Evolutionary conservation across 1,140 invertebrate genomes (phyloP).

Genomic region (Aphaenogaster ashmeadi): DNA sequence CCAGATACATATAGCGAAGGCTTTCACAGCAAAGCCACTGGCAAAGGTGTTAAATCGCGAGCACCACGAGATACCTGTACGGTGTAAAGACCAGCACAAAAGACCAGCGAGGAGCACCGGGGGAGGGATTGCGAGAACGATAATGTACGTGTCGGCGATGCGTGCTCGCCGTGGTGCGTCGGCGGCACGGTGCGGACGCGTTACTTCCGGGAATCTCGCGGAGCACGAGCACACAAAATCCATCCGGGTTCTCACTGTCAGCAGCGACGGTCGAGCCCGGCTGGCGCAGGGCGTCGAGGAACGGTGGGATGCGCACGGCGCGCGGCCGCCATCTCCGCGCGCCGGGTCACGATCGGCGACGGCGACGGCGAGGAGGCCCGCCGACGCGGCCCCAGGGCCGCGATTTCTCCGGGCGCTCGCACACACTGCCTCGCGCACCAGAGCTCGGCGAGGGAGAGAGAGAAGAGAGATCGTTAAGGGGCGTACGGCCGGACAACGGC

Average conservation of each 20-base stretch:
- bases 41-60: neutral
- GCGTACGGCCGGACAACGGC: conserved; percentile 83
- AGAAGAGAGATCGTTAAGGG: conserved; percentile 84
- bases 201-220: conserved; percentile 84
- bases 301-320: conserved; percentile 4
- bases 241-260: conserved; percentile 79
- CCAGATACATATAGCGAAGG: conserved; percentile 17
- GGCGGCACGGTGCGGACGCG: conserved; percentile 70
- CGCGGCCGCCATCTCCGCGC: conserved; percentile 11
- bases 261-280: conserved; percentile 70
- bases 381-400: neutral
- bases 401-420: conserved; percentile 79
- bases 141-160: conserved; percentile 53
- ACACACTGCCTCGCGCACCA: conserved; percentile 81
- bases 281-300: conserved; percentile 70
- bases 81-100: conserved; percentile 17
- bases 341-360: neutral
- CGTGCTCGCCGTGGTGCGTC: conserved; percentile 51
- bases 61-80: neutral
- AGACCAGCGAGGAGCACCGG: neutral
- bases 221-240: conserved; percentile 67
- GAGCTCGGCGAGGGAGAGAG: conserved; percentile 74
- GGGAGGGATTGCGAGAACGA: conserved; percentile 13
- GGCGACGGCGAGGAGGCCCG: neutral
- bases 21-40: neutral